Percentiles rank a stretch among this genome's conserved stretches.
phyloP scores from a whole-genome alignment of 2,888 invertebrate species.

The Lamellibrachia columna region DNA sequence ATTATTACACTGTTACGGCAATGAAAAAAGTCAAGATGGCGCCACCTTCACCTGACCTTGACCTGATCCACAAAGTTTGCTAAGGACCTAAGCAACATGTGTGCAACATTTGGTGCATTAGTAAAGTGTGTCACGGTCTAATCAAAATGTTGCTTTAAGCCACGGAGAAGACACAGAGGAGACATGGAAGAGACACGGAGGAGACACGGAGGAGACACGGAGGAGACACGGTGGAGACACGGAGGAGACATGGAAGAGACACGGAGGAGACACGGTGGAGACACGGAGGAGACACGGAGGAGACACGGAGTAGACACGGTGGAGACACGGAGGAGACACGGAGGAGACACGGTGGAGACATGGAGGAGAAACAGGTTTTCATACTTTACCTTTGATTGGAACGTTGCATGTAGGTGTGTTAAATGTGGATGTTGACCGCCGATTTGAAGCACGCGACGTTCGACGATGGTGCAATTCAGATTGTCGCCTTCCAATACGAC shows the following conservation, averaged over 20 bases:
- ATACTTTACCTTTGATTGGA: constrained; percentile 93
- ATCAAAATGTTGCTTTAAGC: too few relatives aligned
- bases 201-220: neutral
- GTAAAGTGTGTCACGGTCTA: too few relatives aligned
- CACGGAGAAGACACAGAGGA: too few relatives aligned
- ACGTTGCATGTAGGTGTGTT: constrained; percentile 97
- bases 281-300: neutral
- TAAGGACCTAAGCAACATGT: too few relatives aligned
- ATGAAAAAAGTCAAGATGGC: too few relatives aligned
- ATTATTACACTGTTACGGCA: too few relatives aligned
- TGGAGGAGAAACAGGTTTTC: neutral
- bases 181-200: too few relatives aligned
- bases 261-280: neutral
- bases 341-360: neutral
- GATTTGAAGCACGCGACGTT: constrained; percentile 92
- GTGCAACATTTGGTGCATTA: too few relatives aligned
- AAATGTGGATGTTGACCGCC: constrained; percentile 97
- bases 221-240: neutral
- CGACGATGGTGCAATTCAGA: constrained; percentile 97
- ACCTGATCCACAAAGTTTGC: too few relatives aligned
- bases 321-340: neutral
- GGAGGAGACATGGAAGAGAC: neutral
- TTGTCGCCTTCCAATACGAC: constrained; percentile 98
- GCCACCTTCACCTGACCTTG: too few relatives aligned
- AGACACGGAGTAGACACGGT: neutral